These are phyloP conservation scores for Apoda limacodes DNA, from an alignment of 2,888 invertebrate species.

Conservation along the genomic window DNA sequence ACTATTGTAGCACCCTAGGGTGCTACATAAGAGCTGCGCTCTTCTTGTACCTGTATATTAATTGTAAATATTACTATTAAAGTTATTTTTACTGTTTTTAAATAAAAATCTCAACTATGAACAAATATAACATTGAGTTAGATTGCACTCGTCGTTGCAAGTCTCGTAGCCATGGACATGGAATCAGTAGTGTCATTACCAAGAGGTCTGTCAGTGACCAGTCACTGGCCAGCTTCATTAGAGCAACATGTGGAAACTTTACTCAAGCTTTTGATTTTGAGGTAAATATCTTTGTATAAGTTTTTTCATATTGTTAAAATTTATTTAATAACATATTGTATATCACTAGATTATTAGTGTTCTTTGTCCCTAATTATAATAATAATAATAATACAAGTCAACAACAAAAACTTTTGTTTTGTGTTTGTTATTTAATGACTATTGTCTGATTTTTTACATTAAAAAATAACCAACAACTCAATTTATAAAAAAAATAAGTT, in stretches of 20 bases:
- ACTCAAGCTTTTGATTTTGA: conserved; percentile 68
- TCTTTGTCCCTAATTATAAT: neutral
- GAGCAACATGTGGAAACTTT: conserved; percentile 72
- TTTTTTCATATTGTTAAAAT: too few relatives aligned
- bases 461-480: too few relatives aligned
- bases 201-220: conserved; percentile 72
- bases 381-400: too few relatives aligned
- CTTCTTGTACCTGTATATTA: conserved; percentile 30
- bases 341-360: conserved; percentile 1
- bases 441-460: too few relatives aligned
- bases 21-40: conserved; percentile 33
- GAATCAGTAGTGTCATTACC: conserved; percentile 74
- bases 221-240: conserved; percentile 69
- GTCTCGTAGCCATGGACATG: conserved; percentile 68
- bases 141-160: conserved; percentile 72
- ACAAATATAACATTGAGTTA: conserved; percentile 44
- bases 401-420: too few relatives aligned
- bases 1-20: conserved; percentile 38
- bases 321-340: conserved; percentile 1
- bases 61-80: conserved; percentile 4
- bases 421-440: too few relatives aligned
- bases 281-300: conserved; percentile 54
- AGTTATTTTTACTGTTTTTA: conserved; percentile 16
- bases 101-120: conserved; percentile 34
- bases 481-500: too few relatives aligned